phyloP scores from a whole-genome alignment of 2,113 vertebrate genomes.

The human region DNA sequence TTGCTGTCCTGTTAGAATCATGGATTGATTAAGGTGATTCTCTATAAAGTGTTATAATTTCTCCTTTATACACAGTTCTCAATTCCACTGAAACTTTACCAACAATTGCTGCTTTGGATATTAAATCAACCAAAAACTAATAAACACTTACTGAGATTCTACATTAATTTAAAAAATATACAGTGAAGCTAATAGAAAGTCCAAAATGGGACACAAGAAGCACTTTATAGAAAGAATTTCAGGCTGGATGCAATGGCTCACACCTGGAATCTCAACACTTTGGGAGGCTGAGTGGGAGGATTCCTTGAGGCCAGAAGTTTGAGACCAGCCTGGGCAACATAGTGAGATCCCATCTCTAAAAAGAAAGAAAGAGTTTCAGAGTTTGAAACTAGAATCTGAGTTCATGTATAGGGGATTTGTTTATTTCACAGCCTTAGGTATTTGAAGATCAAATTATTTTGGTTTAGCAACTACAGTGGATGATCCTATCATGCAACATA shows the following conservation, averaged over 20 bases:
- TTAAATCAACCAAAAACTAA: not conserved
- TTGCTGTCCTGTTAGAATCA: not conserved
- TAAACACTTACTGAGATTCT: not conserved
- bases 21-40: not conserved
- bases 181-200: not conserved
- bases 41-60: not conserved
- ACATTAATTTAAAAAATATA: not conserved
- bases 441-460: slow-evolving; percentile 56
- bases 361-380: not conserved
- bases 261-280: too few relatives aligned
- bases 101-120: not conserved
- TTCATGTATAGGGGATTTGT: not conserved
- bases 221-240: not conserved
- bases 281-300: too few relatives aligned
- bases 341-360: too few relatives aligned
- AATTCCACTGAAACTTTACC: not conserved
- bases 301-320: too few relatives aligned
- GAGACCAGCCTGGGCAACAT: too few relatives aligned
- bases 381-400: slow-evolving; percentile 7
- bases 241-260: too few relatives aligned
- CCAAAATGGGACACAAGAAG: not conserved
- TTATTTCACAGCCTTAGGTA: not conserved
- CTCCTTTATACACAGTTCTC: not conserved
- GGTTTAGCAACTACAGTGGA: slow-evolving; percentile 52
- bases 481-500: slow-evolving; percentile 43